Conservation (phyloP, 2,888 invertebrate genomes). For the Protonemura montana region DNA sequence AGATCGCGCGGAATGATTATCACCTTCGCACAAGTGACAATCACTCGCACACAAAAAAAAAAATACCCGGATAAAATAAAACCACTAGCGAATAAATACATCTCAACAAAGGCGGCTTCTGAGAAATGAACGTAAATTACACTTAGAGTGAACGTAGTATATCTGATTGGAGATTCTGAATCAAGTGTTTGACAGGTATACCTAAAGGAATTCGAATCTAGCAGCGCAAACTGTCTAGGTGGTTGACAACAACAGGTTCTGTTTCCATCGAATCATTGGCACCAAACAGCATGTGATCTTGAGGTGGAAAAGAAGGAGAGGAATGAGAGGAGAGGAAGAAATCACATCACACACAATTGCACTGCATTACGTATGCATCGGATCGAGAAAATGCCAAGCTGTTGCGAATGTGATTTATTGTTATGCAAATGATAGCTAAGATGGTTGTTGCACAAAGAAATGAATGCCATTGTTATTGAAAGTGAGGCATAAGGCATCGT, state of each 20-base stretch:
- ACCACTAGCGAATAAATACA: background rate
- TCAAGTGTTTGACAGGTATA: background rate
- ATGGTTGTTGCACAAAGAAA: conserved; percentile 4
- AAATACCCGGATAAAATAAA: background rate
- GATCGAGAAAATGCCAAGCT: background rate
- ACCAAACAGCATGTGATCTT: background rate
- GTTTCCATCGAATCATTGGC: conserved; percentile 7
- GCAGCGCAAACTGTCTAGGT: background rate
- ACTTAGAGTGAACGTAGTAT: background rate
- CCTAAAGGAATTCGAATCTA: background rate
- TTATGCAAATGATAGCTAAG: background rate
- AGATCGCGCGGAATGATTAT: background rate
- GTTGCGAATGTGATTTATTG: conserved; percentile 12
- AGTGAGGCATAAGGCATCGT: background rate
- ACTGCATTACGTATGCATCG: background rate
- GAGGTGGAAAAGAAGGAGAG: too few relatives aligned
- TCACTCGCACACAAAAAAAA: background rate
- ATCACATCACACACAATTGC: background rate
- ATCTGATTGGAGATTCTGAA: background rate
- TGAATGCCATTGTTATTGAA: conserved; percentile 4
- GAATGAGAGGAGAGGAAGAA: background rate
- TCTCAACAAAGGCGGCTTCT: background rate
- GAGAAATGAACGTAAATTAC: background rate
- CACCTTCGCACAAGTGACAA: conserved; percentile 7
- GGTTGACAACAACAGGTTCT: conserved; percentile 8